phyloP scores from a whole-genome alignment of 2,797 vertebrate genomes.

The Loriculus beryllinus region DNA sequence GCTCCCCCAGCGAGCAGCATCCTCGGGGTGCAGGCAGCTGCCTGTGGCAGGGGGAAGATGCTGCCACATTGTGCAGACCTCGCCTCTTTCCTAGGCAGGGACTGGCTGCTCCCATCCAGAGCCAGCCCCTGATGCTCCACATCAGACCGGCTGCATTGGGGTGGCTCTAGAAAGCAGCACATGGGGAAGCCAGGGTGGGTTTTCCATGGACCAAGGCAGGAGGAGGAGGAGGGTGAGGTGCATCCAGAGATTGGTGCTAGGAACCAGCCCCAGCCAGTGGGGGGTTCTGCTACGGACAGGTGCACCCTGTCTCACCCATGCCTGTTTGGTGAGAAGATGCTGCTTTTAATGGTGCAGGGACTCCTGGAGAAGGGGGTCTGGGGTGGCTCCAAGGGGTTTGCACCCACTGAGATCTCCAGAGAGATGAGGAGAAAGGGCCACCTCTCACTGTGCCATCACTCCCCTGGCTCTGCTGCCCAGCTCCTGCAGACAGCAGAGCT shows the following conservation, averaged over 20 bases:
- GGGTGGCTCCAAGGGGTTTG: neutral
- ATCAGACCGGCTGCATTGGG: fast-evolving
- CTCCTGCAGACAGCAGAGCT: neutral
- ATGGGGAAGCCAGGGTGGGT: neutral
- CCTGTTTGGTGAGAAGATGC: fast-evolving
- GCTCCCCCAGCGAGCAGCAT: neutral
- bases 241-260: neutral
- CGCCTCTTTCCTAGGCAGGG: neutral
- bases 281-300: neutral
- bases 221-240: neutral
- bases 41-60: neutral
- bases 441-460: neutral
- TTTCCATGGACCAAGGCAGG: neutral
- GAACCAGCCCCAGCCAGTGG: neutral
- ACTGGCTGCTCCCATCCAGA: neutral
- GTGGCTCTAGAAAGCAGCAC: neutral
- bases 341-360: neutral
- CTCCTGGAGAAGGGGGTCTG: neutral
- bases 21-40: neutral
- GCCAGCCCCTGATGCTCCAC: fast-evolving
- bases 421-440: neutral
- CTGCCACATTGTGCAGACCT: neutral
- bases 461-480: neutral
- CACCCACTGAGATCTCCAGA: neutral
- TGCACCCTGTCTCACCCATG: neutral